Evolutionary conservation across 2,113 vertebrate species (phyloP).

Genomic region (Lutjanus erythropterus): DNA sequence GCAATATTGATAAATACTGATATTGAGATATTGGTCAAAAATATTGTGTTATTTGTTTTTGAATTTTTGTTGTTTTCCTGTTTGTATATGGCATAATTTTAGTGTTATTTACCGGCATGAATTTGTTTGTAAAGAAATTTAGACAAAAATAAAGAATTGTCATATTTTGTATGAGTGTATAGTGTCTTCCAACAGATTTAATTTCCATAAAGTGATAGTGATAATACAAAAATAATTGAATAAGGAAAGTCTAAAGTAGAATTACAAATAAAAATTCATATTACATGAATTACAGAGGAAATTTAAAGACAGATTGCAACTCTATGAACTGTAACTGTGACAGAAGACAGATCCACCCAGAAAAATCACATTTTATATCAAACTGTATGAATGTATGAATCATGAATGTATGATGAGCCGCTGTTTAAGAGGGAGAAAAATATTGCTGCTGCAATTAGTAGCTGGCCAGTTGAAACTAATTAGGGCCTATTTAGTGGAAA

Average conservation of each 20-base stretch:
- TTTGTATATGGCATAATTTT: not conserved
- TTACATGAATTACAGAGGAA: not conserved
- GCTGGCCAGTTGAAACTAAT: conserved; percentile 84
- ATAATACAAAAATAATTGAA: not conserved
- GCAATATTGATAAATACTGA: too few species aligned
- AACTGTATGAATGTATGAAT: conserved; percentile 66
- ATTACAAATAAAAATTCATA: not conserved
- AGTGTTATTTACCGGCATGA: not conserved
- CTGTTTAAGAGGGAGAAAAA: conserved; percentile 71
- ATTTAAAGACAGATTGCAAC: not conserved
- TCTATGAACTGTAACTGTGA: not conserved
- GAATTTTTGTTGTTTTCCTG: not conserved
- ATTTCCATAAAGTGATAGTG: not conserved
- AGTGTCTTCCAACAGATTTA: not conserved
- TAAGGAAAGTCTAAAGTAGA: not conserved
- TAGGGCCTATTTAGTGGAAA: conserved; percentile 86
- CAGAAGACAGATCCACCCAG: conserved; percentile 2
- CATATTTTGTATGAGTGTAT: not conserved
- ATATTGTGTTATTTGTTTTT: too few species aligned
- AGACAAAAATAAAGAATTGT: not conserved
- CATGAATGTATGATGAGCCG: too few species aligned
- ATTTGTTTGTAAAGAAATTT: not conserved
- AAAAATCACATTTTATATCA: conserved; percentile 62
- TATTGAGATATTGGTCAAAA: too few species aligned
- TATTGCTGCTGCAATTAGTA: conserved; percentile 77